These are phyloP conservation scores for Phalanger gymnotis DNA, from an alignment of 2,797 vertebrate genomes.

Conservation along the genomic window DNA sequence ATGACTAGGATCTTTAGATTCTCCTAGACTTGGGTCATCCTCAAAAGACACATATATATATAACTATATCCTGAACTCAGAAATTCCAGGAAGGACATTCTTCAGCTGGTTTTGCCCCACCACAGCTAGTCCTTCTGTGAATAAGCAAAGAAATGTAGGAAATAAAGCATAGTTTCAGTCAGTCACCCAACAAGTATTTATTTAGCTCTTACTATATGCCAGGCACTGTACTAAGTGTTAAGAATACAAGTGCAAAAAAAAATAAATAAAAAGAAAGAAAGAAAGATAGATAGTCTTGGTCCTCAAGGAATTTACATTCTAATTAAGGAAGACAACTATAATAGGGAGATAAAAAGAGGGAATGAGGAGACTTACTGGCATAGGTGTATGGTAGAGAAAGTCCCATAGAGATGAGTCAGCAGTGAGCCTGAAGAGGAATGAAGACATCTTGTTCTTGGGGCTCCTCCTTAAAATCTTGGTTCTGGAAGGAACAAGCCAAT, in stretches of 20 bases:
- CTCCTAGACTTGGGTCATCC: background rate
- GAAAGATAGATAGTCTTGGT: too few species aligned
- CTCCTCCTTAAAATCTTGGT: background rate
- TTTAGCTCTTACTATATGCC: background rate
- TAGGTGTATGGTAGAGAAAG: background rate
- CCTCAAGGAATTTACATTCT: background rate
- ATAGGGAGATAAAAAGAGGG: background rate
- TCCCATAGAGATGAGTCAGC: background rate
- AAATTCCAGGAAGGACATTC: background rate
- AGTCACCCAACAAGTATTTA: background rate
- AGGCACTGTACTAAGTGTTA: background rate
- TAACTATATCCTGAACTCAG: background rate
- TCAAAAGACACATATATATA: background rate
- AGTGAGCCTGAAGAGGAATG: background rate
- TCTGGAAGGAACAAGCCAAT: background rate
- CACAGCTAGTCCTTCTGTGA: background rate
- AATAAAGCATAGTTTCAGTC: background rate
- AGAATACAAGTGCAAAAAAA: background rate
- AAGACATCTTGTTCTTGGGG: background rate
- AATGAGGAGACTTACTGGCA: background rate
- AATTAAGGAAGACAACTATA: background rate
- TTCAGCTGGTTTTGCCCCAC: background rate
- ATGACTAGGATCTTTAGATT: background rate
- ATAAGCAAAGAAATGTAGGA: background rate
- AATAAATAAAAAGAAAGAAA: too few species aligned